phyloP scores from a whole-genome alignment of 2,113 vertebrate species.

The Ovis canadensis region DNA sequence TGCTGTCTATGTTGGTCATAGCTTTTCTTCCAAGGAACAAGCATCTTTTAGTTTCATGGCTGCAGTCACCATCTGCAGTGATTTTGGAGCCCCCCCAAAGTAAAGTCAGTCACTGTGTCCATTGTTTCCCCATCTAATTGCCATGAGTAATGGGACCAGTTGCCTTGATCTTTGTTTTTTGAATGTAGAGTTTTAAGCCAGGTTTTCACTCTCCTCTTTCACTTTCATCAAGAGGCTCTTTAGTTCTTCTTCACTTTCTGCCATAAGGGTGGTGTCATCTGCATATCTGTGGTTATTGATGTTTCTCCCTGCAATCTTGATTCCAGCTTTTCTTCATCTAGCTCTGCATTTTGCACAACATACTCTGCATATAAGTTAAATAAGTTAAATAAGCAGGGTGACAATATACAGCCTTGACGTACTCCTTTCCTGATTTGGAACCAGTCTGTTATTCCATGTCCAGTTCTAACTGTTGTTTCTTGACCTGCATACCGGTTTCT shows the following conservation, averaged over 20 bases:
- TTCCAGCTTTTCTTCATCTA: not conserved
- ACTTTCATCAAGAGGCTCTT: not conserved
- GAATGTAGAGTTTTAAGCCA: not conserved
- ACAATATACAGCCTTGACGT: not conserved
- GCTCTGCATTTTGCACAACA: accelerated
- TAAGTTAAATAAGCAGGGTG: not conserved
- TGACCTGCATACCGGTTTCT: not conserved
- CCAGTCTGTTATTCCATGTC: not conserved
- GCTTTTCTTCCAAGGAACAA: not conserved
- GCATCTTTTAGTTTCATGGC: not conserved
- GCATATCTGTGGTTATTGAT: not conserved
- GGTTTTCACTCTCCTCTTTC: not conserved
- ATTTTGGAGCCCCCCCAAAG: not conserved
- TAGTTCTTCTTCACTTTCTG: not conserved
- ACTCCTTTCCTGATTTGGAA: not conserved
- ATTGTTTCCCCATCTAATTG: not conserved
- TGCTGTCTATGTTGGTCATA: not conserved
- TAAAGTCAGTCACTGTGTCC: not conserved
- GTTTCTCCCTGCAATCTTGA: not conserved
- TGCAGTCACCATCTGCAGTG: not conserved
- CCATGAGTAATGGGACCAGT: not conserved
- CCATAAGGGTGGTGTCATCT: not conserved
- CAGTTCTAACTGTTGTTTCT: not conserved
- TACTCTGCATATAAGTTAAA: not conserved
- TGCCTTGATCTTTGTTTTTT: not conserved